Percentiles rank a stretch among this genome's conserved stretches.
Conservation (phyloP, 2,797 vertebrate genomes). For the Buceros bicornis region DNA sequence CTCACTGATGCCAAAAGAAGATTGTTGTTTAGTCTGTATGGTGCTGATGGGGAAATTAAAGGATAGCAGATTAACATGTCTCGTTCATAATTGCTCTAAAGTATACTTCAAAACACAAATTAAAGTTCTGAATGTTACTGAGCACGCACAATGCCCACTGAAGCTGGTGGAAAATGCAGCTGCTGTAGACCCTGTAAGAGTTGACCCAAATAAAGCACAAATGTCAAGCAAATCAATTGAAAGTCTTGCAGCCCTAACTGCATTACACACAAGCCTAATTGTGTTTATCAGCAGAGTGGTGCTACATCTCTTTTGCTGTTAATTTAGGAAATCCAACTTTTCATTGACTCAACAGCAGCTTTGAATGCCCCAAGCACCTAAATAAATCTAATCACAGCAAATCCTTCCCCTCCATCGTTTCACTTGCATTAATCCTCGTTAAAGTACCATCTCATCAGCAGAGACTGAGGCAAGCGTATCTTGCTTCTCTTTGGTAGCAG, state of each 20-base stretch:
- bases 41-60: conserved; percentile 7
- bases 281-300: conserved; percentile 30
- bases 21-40: neutral
- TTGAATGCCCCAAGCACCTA: conserved; percentile 17
- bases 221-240: neutral
- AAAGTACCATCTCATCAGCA: conserved; percentile 7
- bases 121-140: conserved; percentile 26
- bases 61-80: neutral
- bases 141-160: neutral
- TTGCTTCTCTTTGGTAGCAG: neutral
- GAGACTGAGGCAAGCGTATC: neutral
- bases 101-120: neutral
- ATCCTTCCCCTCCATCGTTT: conserved; percentile 16
- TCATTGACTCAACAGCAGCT: conserved; percentile 33
- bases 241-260: conserved; percentile 16
- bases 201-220: conserved; percentile 18
- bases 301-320: neutral
- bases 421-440: neutral
- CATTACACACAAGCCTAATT: conserved; percentile 16
- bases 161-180: neutral
- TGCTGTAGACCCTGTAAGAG: neutral
- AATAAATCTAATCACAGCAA: conserved; percentile 52
- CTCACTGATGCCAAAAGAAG: neutral
- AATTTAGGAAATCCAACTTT: conserved; percentile 41
- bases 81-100: neutral